These are phyloP conservation scores for Burhinus bistriatus DNA, from an alignment of 2,113 vertebrate genomes.

Conservation along the genomic window DNA sequence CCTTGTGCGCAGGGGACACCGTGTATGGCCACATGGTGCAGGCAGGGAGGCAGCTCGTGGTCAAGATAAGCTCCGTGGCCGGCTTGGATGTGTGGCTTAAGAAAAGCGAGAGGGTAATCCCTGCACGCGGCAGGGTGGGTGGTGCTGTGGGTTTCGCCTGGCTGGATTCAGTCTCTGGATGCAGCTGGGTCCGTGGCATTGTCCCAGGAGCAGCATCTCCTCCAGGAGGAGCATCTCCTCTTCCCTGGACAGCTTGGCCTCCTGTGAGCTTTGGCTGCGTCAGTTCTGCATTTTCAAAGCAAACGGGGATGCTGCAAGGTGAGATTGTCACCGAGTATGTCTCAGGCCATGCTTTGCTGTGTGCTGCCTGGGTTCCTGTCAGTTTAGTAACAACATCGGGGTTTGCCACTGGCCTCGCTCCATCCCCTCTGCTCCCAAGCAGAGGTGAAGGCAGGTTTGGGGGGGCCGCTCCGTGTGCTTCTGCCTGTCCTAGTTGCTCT, in stretches of 20 bases:
- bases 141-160: neutral
- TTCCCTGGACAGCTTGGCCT: neutral
- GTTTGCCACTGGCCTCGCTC: neutral
- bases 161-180: neutral
- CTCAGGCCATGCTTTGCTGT: neutral
- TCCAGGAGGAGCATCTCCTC: neutral
- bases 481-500: neutral
- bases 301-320: neutral
- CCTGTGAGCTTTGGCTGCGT: neutral
- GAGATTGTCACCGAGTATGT: neutral
- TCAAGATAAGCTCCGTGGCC: neutral
- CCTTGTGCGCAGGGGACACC: fast-evolving
- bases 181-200: fast-evolving
- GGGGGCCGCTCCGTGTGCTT: neutral
- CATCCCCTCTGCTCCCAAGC: neutral
- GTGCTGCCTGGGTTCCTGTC: neutral
- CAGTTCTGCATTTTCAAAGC: neutral
- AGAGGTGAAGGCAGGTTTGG: neutral
- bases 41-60: neutral
- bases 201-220: neutral
- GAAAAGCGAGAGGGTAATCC: neutral
- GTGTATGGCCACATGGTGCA: fast-evolving
- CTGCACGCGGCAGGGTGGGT: fast-evolving
- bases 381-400: fast-evolving
- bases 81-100: neutral